Base-by-base conservation (phyloP, 2,888 invertebrate species). In the Dyspetes luteomarginatus region DNA sequence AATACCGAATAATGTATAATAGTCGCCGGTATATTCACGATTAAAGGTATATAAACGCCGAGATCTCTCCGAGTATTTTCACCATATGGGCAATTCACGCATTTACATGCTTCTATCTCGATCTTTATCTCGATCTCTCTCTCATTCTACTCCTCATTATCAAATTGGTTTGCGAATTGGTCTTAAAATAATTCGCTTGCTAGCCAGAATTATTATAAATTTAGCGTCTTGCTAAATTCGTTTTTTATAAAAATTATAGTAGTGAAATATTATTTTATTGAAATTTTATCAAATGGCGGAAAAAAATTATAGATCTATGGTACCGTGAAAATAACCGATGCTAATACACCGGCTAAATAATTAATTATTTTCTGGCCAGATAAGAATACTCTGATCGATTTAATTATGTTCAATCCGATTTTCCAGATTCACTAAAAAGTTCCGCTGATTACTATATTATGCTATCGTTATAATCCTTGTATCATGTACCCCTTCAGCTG, bases 1-100 rank as follows among this genome's bases (percentile, higher is more conserved):
- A 52, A 78, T 62, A 26, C 43, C 45, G 79, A 69, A 79, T 79
- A 69, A 79, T 79, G 74, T 74, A 79, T 69, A 69, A 74, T 74
- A 64, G 45, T 74, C 74, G 64, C 48, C 74, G 56, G 65, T 78
- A 62, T 68, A 48, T 62, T 36, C 36, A 12, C 5, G 12, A 36
- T 12, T 36, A 7, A 12, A 36, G 9, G 36, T 36, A 36, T 36
- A 36, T 12, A 7, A n/a, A 36, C 36, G 36, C 7, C 12, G 36
- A 12, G 7, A 36, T 36, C n/a, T 36, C 36, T 12, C 36, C 9
- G 12, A 12, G 9, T 36, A 12, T 7, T 12, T 2, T 36, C 12
- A 12, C 36, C 36, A 36, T 36, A 7, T 12, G 7, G 36, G 0
- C 36, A 12, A 9, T 12, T 36, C 36, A 1, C 36, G 7, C 12